Evolutionary conservation across 1,140 invertebrate species (phyloP).

Genomic region (Pogonognathellus flavescens): DNA sequence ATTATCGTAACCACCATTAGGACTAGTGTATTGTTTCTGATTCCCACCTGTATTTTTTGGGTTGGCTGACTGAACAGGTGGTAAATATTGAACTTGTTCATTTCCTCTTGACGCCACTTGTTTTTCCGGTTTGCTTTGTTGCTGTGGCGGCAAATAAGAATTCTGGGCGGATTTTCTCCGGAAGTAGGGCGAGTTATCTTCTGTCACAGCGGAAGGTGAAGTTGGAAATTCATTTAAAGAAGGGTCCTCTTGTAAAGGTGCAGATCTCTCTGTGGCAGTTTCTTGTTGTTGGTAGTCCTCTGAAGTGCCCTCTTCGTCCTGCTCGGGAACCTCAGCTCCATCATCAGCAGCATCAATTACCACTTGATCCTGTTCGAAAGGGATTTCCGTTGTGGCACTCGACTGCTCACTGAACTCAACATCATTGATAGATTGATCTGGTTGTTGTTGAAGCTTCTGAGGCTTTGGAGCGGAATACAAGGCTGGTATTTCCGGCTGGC

Average conservation of each 20-base stretch:
- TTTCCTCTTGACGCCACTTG: neutral
- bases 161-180: neutral
- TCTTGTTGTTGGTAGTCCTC: constrained; percentile 42
- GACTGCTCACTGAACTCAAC: constrained; percentile 15
- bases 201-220: neutral
- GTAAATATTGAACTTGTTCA: constrained; percentile 2
- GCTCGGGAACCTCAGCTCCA: neutral
- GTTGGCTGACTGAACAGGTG: neutral
- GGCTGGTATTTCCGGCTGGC: constrained; percentile 38
- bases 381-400: constrained; percentile 31
- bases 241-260: neutral
- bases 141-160: neutral
- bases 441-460: constrained; percentile 32
- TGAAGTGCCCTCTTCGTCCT: constrained; percentile 51
- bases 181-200: neutral
- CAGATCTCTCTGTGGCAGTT: constrained; percentile 20
- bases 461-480: constrained; percentile 56
- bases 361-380: constrained; percentile 16
- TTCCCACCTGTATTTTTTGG: neutral
- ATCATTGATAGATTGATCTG: constrained; percentile 15
- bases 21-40: constrained; percentile 10
- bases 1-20: neutral
- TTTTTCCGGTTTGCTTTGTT: neutral
- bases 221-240: constrained; percentile 14
- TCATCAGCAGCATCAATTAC: constrained; percentile 16